Evolutionary conservation across 37 sponge, comb jelly and placozoan genomes (phyloP).

Genomic region (Oopsacas minuta): DNA sequence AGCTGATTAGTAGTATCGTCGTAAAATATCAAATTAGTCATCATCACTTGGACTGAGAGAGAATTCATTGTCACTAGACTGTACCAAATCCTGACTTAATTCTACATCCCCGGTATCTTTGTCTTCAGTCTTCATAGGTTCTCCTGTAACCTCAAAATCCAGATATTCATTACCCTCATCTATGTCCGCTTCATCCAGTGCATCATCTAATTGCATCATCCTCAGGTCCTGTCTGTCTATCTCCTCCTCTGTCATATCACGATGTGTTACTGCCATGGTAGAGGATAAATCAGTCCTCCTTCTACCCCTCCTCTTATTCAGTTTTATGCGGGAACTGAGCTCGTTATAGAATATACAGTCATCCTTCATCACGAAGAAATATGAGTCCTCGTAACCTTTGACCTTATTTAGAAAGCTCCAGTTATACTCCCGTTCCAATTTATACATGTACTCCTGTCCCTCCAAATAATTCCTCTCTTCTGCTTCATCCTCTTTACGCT

Average conservation of each 20-base stretch:
- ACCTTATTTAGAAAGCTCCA: constrained; percentile 95
- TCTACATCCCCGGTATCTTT: no score
- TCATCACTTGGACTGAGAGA: constrained; percentile 5
- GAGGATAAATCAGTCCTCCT: constrained; percentile 60
- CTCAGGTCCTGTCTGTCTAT: constrained; percentile 44
- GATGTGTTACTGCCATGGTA: constrained; percentile 65
- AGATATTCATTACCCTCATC: background rate
- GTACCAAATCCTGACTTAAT: no score
- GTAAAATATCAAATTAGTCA: background rate
- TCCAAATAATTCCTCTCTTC: constrained; percentile 21
- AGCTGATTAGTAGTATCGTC: no score
- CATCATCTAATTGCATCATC: background rate
- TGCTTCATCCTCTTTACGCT: constrained; percentile 47
- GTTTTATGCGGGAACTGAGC: constrained; percentile 46
- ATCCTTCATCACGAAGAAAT: constrained; percentile 60
- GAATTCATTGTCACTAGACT: background rate
- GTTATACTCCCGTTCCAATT: constrained; percentile 85
- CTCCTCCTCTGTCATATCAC: constrained; percentile 76
- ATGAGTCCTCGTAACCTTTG: constrained; percentile 91
- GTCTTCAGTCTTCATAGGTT: background rate
- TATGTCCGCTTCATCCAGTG: background rate
- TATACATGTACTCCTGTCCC: constrained; percentile 60
- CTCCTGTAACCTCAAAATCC: background rate
- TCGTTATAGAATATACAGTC: constrained; percentile 93
- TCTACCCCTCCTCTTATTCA: constrained; percentile 73